Base-by-base conservation (phyloP, 2,113 vertebrate genomes). In the Limanda limanda region DNA sequence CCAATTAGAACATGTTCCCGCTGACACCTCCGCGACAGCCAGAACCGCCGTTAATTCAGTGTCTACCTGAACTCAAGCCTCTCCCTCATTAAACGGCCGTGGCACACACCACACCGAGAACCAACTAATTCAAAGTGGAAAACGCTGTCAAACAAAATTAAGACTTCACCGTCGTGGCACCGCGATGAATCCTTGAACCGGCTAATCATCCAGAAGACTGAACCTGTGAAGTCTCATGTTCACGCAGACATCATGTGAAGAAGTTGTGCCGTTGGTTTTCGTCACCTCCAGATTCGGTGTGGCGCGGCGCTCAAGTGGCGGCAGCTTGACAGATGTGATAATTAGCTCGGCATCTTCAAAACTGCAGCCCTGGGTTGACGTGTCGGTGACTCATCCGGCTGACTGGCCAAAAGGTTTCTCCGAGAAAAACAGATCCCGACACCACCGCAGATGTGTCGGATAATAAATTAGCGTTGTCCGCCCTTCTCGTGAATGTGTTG, bases 251-350 rank as follows among this genome's bases (percentile, higher is more conserved):
- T 79, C 81, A 80, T 8, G 60, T 60, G 52, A 81, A 78, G 47
- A 78, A 77, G 64, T 73, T 82, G 82, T 77, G 71, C 64, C 68
- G 64, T 82, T 76, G 74, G 71, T 65, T 71, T 67, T 79, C 79
- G 45, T 80, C 81, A 71, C 72, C 70, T 81, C 68, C 76, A 81
- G 78, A 89, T 82, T 83, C 82, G 51, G 42, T 11, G 71, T 81
- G 79, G 82, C 55, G 24, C 69, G 40, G 24, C 69, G 47, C 79
- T 81, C 81, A 73, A 84, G 82, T 78, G 64, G 75, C 74, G 67
- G 57, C 78, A 67, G 66, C 31, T 86, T 31, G 79, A 84, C 74
- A 67, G 85, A 92, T 88, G 86, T 86, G 87, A 88, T 91, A 86
- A 89, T 86, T 87, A 90, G 61, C 74, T 63, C 69, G 54, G 66